phyloP scores from a whole-genome alignment of 2,797 vertebrate genomes.

The Setipinna tenuifilis region DNA sequence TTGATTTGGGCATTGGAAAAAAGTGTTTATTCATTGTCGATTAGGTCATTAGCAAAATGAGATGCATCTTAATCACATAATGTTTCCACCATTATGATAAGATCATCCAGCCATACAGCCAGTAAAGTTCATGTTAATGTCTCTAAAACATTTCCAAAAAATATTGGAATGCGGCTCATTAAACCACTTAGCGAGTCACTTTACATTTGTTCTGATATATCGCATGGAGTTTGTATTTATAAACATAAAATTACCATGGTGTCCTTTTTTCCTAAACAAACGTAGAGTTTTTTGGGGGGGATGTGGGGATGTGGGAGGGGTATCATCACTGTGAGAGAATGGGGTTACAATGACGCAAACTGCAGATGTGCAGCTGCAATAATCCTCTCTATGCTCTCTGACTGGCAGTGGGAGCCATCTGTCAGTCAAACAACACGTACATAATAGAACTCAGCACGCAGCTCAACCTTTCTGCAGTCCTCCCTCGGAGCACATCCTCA shows the following conservation, averaged over 20 bases:
- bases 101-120: neutral
- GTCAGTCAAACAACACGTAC: neutral
- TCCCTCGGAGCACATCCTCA: neutral
- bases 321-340: neutral
- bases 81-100: neutral
- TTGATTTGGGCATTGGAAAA: neutral
- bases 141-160: slow-evolving; percentile 3
- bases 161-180: slow-evolving; percentile 8
- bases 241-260: neutral
- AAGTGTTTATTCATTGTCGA: neutral
- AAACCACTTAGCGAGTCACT: slow-evolving; percentile 1
- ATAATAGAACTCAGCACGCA: neutral
- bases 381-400: neutral
- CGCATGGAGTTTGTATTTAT: neutral
- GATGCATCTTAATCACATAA: no score
- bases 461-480: neutral
- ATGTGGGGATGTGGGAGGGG: neutral
- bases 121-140: neutral
- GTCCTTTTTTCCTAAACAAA: slow-evolving; percentile 5
- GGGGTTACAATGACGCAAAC: neutral
- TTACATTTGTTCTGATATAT: neutral
- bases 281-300: neutral
- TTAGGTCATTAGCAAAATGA: no score
- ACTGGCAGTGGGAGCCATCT: neutral
- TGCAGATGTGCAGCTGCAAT: slow-evolving; percentile 17